phyloP scores from a whole-genome alignment of 2,113 vertebrate species.

The Centrocercus urophasianus region DNA sequence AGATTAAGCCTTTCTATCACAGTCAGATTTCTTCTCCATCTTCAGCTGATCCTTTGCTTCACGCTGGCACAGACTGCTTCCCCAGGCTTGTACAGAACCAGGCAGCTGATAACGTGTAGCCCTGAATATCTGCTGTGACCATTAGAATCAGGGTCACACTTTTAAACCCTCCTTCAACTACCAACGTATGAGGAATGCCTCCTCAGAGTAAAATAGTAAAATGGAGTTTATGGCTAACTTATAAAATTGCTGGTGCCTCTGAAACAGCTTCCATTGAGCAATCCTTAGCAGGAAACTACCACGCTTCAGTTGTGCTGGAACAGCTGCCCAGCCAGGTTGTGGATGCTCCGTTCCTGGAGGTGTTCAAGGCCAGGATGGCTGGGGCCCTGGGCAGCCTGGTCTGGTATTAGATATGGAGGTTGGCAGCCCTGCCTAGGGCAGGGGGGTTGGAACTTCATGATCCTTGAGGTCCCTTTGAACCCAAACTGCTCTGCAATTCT shows the following conservation, averaged over 20 bases:
- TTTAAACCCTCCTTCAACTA: neutral
- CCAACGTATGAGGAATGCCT: accelerated
- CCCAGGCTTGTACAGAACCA: neutral
- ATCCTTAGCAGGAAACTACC: neutral
- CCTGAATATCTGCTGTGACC: neutral
- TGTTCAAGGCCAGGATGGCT: no score
- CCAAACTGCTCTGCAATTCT: no score
- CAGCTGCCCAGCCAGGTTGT: no score
- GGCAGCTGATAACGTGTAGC: neutral
- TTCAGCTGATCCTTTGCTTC: neutral
- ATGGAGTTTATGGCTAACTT: neutral
- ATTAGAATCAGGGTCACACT: neutral
- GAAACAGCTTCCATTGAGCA: neutral
- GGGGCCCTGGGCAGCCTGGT: no score
- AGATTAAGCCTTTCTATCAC: neutral
- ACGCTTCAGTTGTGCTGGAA: neutral
- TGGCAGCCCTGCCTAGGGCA: no score
- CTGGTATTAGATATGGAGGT: no score
- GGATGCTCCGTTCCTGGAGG: no score
- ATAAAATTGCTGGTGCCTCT: neutral
- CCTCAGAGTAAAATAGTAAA: neutral
- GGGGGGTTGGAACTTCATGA: no score
- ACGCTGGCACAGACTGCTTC: neutral
- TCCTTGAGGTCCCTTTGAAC: no score
- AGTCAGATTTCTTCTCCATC: neutral